These are phyloP conservation scores for Acipenser oxyrinchus DNA, from an alignment of 2,797 vertebrate genomes.

Conservation along the genomic window DNA sequence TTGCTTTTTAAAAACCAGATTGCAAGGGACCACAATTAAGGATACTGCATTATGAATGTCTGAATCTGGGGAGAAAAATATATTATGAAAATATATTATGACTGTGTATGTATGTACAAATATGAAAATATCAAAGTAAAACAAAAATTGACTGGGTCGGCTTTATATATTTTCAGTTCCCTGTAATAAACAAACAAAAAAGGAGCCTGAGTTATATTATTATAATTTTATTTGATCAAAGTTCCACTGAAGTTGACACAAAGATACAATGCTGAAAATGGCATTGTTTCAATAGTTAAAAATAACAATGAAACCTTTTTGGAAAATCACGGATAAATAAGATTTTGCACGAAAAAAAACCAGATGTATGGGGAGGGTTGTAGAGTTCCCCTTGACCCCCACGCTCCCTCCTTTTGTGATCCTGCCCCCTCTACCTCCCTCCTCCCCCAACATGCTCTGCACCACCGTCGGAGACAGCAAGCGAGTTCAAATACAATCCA, in stretches of 20 bases:
- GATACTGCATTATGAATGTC: constrained; percentile 76
- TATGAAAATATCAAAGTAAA: no score
- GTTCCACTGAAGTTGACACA: no score
- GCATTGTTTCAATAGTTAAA: constrained; percentile 24
- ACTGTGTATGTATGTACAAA: not conserved
- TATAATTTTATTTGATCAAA: no score
- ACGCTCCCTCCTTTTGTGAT: constrained; percentile 23
- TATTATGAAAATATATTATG: constrained; percentile 68
- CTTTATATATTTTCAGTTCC: no score
- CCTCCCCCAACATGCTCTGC: constrained; percentile 37
- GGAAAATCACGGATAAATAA: constrained; percentile 12
- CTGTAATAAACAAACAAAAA: no score
- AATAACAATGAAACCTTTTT: constrained; percentile 19
- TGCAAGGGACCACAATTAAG: constrained; percentile 76
- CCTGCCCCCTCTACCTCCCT: constrained; percentile 22
- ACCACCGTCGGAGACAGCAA: constrained; percentile 54
- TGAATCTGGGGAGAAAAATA: constrained; percentile 75
- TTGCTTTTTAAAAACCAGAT: constrained; percentile 77
- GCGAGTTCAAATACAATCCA: constrained; percentile 69
- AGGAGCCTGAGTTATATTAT: no score
- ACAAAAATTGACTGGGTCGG: no score
- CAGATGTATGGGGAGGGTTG: constrained; percentile 13
- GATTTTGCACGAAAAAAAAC: not conserved
- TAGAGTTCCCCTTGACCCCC: constrained; percentile 23
- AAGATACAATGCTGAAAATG: no score